Evolutionary conservation across 2,888 invertebrate species (phyloP).

Genomic region (Orchesellides sinensis): DNA sequence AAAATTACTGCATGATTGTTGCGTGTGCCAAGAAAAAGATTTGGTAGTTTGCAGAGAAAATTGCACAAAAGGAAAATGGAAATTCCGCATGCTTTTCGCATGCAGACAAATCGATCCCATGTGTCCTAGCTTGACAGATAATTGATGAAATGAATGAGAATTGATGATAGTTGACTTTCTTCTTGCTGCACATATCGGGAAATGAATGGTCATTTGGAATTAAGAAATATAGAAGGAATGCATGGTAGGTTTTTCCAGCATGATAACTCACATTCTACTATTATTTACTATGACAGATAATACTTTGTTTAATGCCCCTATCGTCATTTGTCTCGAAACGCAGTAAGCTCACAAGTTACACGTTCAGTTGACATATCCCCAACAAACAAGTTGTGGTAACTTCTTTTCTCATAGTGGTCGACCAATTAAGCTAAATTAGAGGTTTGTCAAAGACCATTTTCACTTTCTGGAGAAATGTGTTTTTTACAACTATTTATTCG

Average conservation of each 20-base stretch:
- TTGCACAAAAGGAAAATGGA: not conserved
- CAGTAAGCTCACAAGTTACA: no score
- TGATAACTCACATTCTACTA: no score
- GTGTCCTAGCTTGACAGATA: slow-evolving; percentile 15
- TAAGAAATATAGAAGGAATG: not conserved
- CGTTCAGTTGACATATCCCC: not conserved
- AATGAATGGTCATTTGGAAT: slow-evolving; percentile 22
- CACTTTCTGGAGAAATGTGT: no score
- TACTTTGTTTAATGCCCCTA: no score
- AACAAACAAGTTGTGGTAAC: not conserved
- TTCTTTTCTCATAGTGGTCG: not conserved
- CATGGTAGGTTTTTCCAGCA: no score
- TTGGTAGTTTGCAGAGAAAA: no score
- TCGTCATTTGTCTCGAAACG: no score
- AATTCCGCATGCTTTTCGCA: not conserved
- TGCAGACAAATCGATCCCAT: not conserved
- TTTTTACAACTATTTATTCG: no score
- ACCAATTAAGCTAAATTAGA: slow-evolving; percentile 13
- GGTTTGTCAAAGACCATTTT: no score
- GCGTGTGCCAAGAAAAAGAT: not conserved
- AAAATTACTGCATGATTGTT: no score
- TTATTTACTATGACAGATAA: no score
- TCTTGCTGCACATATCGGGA: not conserved
- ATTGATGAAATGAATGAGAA: slow-evolving; percentile 29
- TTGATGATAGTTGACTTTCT: slow-evolving; percentile 24